Evolutionary conservation across 2,888 invertebrate genomes (phyloP), one percentile per base, ranked within the genome.

Genomic region (Trachelus tabidus): DNA sequence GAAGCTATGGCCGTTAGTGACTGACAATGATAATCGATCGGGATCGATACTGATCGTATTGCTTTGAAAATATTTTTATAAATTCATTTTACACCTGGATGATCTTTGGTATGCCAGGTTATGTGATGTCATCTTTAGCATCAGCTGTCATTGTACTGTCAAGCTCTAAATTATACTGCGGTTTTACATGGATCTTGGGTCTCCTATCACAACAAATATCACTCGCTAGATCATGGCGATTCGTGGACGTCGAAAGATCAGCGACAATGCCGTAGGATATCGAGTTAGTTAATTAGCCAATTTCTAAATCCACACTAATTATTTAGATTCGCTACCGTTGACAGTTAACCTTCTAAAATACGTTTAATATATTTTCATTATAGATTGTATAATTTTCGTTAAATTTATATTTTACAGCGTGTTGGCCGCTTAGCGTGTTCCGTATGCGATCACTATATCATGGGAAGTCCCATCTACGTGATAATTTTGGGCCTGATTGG

Each of bases 381-480:
- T 23, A 23, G 9, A 23, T 9, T 23, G 2, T 56, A 2, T 23
- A 23, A 23, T 56, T 6, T 9, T 56, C 56, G 40, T 56, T 56
- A 9, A 56, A 23, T 9, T 56, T 56, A 9, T 3, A 73, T 75
- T 73, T 85, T 84, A 35, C 81, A 88, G 89, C 79, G 81, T 33
- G 77, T 87, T 12, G 88, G 87, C 76, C 86, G 85, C 78, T 75
- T 88, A 12, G 87, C 87, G 30, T 91, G 91, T 80, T 84, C 85
- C 33, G 77, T 91, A 56, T 91, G 91, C 79, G 87, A 90, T 76
- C 85, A 88, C 71, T 86, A 86, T 71, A 80, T 89, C 73, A 88
- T 91, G 87, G 91, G 91, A 56, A 90, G 85, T 79, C 82, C 87
- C 30, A 78, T 88, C 31, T 91, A 89, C 82, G 90, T 91, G n/a